These are phyloP conservation scores for Aphidius ervi DNA, from an alignment of 1,140 invertebrate genomes.

Conservation along the genomic window DNA sequence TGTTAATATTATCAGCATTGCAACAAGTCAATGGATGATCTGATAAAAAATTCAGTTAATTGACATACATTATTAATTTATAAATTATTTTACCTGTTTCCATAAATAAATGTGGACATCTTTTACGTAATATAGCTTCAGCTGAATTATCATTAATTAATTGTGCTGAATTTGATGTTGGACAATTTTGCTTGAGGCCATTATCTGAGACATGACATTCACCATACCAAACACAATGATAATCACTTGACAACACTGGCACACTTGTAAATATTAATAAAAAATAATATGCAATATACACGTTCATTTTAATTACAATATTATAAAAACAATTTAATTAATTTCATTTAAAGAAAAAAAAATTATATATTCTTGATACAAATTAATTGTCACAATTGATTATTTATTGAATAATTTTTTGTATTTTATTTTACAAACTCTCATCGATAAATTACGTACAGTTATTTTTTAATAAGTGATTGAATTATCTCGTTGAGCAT, in stretches of 20 bases:
- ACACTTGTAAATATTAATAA: too few species aligned
- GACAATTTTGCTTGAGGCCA: conserved; percentile 44
- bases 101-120: conserved; percentile 51
- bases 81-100: conserved; percentile 33
- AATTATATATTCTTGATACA: too few species aligned
- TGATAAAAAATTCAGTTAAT: conserved; percentile 7
- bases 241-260: conserved; percentile 5
- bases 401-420: too few species aligned
- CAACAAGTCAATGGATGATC: conserved; percentile 53
- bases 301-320: too few species aligned
- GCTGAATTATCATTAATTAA: conserved; percentile 40
- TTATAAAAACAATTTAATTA: too few species aligned
- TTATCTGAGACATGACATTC: conserved; percentile 41
- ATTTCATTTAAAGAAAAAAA: too few species aligned
- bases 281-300: too few species aligned
- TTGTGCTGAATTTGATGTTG: conserved; percentile 49
- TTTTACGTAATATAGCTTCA: conserved; percentile 38
- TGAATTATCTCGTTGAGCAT: too few species aligned
- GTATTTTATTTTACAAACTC: too few species aligned
- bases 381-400: too few species aligned
- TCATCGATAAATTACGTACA: too few species aligned
- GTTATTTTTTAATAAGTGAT: too few species aligned
- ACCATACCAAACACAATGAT: conserved; percentile 58
- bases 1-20: conserved; percentile 47
- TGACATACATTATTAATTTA: background rate